Evolutionary conservation across 2,113 vertebrate genomes (phyloP).

Genomic region (Sakesphorus luctuosus): DNA sequence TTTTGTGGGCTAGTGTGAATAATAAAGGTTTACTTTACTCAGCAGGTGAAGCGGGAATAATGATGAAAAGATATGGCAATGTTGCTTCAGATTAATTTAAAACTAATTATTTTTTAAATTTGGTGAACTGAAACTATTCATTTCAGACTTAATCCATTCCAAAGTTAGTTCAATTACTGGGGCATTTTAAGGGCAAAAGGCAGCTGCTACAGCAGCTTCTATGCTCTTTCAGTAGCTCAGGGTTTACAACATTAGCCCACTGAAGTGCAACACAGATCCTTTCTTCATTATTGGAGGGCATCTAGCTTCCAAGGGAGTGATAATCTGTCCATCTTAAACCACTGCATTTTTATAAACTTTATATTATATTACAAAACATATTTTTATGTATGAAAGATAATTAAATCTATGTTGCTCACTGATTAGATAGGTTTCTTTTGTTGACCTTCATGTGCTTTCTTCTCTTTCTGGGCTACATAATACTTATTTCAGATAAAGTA

Average conservation of each 20-base stretch:
- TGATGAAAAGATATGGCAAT: not conserved
- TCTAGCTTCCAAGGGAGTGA: not conserved
- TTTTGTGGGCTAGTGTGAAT: not conserved
- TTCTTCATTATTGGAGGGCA: not conserved
- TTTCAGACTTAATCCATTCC: not conserved
- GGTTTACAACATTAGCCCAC: not conserved
- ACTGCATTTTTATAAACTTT: not conserved
- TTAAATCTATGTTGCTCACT: not conserved
- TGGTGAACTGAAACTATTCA: not conserved
- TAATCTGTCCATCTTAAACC: not conserved
- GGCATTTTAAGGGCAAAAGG: not conserved
- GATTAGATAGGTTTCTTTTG: not conserved
- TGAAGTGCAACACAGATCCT: not conserved
- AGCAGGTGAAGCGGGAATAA: not conserved
- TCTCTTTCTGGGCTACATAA: not conserved
- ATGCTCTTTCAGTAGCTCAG: not conserved
- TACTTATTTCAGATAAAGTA: not conserved
- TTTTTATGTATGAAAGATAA: not conserved
- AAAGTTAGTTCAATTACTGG: not conserved
- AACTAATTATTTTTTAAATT: not conserved
- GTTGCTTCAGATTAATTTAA: not conserved
- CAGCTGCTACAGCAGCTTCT: not conserved
- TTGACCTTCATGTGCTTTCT: not conserved
- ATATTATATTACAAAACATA: not conserved
- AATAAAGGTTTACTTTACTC: not conserved